Conservation (phyloP, 2,113 vertebrate species). For the Leiothrix lutea region DNA sequence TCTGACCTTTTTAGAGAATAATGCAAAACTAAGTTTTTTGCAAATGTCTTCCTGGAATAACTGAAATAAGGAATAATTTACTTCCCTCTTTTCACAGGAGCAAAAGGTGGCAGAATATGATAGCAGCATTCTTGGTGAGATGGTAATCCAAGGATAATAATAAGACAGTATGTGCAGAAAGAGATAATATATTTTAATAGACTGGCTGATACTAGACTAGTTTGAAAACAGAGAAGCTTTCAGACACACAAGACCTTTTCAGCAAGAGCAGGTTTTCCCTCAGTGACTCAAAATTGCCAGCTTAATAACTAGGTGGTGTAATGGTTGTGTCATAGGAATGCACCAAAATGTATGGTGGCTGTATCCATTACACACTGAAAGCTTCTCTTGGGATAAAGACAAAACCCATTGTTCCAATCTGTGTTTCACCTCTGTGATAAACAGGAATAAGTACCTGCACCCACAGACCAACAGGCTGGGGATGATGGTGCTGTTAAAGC, state of each 20-base stretch:
- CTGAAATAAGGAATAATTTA: conserved; percentile 35
- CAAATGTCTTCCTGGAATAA: conserved; percentile 15
- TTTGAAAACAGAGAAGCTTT: conserved; percentile 4
- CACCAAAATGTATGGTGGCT: background rate
- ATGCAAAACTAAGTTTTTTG: conserved; percentile 25
- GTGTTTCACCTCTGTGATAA: background rate
- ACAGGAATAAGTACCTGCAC: background rate
- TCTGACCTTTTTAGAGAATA: conserved; percentile 54
- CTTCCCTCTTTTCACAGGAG: background rate
- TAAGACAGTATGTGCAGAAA: background rate
- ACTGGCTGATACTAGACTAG: background rate
- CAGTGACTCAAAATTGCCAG: background rate
- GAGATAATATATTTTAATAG: conserved; percentile 30
- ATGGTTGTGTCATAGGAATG: background rate
- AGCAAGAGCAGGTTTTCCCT: background rate
- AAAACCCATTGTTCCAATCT: background rate
- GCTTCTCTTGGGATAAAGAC: background rate
- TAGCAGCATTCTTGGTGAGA: background rate
- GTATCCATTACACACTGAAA: background rate
- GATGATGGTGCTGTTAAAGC: background rate
- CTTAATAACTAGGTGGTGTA: background rate
- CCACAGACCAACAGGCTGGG: background rate
- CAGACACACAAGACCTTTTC: background rate
- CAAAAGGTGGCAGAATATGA: conserved; percentile 10
- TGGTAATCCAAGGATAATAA: background rate